Evolutionary conservation across 2,888 invertebrate genomes (phyloP).

Genomic region (Octodonta nipae): DNA sequence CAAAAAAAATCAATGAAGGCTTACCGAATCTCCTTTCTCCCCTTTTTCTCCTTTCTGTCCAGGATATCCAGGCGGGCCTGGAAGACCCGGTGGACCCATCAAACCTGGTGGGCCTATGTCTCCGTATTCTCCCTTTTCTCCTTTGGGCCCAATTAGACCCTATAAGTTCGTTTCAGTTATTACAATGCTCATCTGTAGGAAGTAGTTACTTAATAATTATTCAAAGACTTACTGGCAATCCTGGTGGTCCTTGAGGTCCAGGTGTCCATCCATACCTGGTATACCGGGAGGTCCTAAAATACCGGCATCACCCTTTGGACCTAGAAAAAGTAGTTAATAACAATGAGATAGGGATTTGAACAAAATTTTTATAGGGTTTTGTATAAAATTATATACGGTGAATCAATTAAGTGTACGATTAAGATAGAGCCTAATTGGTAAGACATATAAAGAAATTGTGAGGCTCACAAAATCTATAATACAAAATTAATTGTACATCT

Average conservation of each 20-base stretch:
- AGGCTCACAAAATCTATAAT: too few species aligned
- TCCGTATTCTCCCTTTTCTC: conserved; percentile 77
- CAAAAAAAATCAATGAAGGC: conserved; percentile 24
- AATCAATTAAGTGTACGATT: too few species aligned
- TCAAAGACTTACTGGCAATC: conserved; percentile 51
- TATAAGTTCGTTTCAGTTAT: conserved; percentile 24
- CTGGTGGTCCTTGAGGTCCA: conserved; percentile 81
- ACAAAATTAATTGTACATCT: too few species aligned
- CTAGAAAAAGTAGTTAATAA: conserved; percentile 40
- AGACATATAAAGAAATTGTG: too few species aligned
- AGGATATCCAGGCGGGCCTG: conserved; percentile 73
- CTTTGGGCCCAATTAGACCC: conserved; percentile 75
- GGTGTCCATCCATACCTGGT: conserved; percentile 63
- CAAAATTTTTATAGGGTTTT: too few species aligned
- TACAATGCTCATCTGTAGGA: too few species aligned
- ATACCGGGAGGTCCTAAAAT: conserved; percentile 60
- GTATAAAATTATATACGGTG: too few species aligned
- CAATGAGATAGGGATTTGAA: too few species aligned
- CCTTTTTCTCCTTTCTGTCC: conserved; percentile 84
- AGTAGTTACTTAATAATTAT: too few species aligned
- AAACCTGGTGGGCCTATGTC: conserved; percentile 87
- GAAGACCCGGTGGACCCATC: conserved; percentile 83
- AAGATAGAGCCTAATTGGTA: too few species aligned
- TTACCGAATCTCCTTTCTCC: conserved; percentile 85
- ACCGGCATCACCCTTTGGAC: conserved; percentile 62